phyloP scores from a whole-genome alignment of 2,113 vertebrate genomes.

The Pelmatolapia mariae region DNA sequence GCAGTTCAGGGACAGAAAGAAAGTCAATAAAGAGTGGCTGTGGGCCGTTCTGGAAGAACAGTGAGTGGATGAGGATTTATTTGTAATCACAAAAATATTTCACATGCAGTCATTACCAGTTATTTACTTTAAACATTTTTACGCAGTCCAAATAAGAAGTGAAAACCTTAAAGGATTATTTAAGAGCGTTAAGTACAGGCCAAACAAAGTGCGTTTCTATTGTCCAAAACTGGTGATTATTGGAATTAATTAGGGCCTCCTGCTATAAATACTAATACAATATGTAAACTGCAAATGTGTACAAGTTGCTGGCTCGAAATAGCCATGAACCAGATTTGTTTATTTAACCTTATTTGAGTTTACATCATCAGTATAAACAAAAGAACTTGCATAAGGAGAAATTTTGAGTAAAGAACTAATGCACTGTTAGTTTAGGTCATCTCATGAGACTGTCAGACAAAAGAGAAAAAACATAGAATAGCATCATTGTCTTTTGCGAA shows the following conservation, averaged over 20 bases:
- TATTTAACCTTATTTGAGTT: not conserved
- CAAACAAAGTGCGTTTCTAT: not conserved
- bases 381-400: not conserved
- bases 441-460: not conserved
- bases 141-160: not conserved
- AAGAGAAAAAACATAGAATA: not conserved
- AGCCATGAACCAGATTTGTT: not conserved
- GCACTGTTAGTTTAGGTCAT: not conserved
- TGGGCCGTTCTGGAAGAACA: not conserved
- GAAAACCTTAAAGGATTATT: not conserved
- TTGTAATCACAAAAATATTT: not conserved
- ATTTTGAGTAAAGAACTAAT: not conserved
- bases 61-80: not conserved
- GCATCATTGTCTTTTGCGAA: not conserved
- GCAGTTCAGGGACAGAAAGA: conserved; percentile 34
- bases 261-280: not conserved
- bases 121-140: not conserved
- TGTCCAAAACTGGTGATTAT: not conserved
- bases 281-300: not conserved
- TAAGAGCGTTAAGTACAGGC: not conserved
- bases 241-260: not conserved
- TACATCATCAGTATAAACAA: not conserved
- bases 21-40: conserved; percentile 50
- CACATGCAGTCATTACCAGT: not conserved
- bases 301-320: not conserved